phyloP scores from a whole-genome alignment of 2,113 vertebrate genomes.

The Melanostigma gelatinosum region DNA sequence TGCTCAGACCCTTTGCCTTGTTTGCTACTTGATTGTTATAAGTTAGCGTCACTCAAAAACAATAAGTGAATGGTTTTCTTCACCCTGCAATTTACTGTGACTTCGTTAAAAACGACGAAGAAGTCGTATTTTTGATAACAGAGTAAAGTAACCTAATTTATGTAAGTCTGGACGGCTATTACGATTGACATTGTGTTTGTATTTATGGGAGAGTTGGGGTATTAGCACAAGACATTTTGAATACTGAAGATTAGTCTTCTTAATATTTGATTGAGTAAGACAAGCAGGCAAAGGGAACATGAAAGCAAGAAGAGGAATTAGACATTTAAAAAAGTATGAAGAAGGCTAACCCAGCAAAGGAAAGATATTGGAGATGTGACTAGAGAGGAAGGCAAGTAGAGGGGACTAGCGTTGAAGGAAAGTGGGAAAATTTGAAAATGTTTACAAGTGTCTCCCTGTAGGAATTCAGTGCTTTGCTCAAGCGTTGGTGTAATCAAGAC shows the following conservation, averaged over 20 bases:
- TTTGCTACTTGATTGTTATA: too few species aligned
- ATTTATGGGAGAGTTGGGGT: constrained; percentile 1
- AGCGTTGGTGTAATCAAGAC: constrained; percentile 7
- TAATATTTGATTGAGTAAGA: constrained; percentile 16
- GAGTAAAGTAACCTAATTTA: too few species aligned
- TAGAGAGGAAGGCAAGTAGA: neutral
- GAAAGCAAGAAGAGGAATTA: neutral
- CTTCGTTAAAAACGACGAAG: too few species aligned
- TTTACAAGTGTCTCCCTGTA: constrained; percentile 26
- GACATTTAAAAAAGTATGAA: neutral
- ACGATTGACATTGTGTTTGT: too few species aligned
- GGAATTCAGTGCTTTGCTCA: constrained; percentile 43
- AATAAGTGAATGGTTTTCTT: too few species aligned
- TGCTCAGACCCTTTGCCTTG: too few species aligned
- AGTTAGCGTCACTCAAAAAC: too few species aligned
- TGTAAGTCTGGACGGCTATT: too few species aligned
- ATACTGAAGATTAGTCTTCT: constrained; percentile 37
- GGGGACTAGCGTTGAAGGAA: neutral
- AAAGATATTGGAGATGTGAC: neutral
- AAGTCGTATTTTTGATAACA: too few species aligned
- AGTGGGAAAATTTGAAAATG: neutral
- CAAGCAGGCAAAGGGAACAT: neutral
- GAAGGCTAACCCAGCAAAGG: neutral
- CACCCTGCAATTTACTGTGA: too few species aligned
- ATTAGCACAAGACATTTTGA: constrained; percentile 4